phyloP scores from a whole-genome alignment of 2,113 vertebrate species.

The Caracal caracal region DNA sequence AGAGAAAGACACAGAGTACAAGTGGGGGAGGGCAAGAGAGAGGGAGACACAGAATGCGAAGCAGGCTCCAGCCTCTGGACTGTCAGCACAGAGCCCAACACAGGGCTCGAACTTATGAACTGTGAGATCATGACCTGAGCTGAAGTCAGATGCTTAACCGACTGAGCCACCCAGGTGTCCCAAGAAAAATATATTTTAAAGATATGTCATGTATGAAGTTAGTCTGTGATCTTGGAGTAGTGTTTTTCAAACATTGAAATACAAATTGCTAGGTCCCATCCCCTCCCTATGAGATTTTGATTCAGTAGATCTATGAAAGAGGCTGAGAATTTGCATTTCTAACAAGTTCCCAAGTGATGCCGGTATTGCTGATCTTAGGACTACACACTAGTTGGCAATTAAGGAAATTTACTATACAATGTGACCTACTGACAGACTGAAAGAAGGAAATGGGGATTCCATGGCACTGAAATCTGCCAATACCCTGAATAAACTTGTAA shows the following conservation, averaged over 20 bases:
- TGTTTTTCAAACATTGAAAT: background rate
- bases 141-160: too few species aligned
- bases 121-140: too few species aligned
- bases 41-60: too few species aligned
- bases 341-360: background rate
- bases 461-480: background rate
- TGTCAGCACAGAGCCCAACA: too few species aligned
- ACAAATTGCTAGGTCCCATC: background rate
- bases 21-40: too few species aligned
- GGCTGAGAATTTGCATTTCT: background rate
- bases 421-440: background rate
- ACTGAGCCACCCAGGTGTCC: too few species aligned
- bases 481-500: background rate
- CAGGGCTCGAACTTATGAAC: too few species aligned
- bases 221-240: background rate
- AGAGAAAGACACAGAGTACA: too few species aligned
- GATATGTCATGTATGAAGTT: background rate
- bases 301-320: background rate
- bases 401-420: background rate
- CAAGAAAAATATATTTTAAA: background rate
- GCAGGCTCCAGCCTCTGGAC: too few species aligned
- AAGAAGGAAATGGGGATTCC: background rate
- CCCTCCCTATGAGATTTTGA: background rate
- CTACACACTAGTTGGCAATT: background rate
- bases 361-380: background rate